Conservation (phyloP, 1,140 invertebrate species). For the Trichonephila inaurata region DNA sequence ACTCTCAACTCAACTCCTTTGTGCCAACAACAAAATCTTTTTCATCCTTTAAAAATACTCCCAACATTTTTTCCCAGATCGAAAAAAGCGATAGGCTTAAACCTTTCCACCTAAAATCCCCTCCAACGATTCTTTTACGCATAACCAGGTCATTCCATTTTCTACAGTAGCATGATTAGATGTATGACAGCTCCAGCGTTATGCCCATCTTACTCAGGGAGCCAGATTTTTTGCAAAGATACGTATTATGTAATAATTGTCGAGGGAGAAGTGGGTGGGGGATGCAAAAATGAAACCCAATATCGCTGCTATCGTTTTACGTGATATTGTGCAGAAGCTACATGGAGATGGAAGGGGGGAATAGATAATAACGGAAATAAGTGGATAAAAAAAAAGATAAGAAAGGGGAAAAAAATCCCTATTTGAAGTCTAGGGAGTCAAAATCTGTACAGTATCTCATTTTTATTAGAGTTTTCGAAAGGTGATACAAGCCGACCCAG, state of each 20-base stretch:
- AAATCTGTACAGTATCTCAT: constrained; percentile 53
- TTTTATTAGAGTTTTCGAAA: constrained; percentile 42
- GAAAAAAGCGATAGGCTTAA: neutral
- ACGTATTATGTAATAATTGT: constrained; percentile 54
- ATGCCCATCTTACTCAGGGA: neutral
- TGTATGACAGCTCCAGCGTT: neutral
- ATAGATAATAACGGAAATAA: constrained; percentile 15
- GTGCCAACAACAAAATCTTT: neutral
- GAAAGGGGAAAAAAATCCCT: neutral
- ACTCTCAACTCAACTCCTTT: too few species aligned
- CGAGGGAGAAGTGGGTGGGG: neutral
- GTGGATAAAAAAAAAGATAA: neutral
- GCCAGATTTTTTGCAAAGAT: constrained; percentile 37
- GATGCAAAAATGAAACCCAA: neutral
- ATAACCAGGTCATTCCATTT: neutral
- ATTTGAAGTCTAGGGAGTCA: constrained; percentile 45
- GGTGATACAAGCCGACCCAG: constrained; percentile 16
- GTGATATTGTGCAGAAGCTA: neutral
- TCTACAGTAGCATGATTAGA: constrained; percentile 44
- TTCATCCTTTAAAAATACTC: neutral
- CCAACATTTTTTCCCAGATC: neutral
- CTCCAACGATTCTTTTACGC: neutral
- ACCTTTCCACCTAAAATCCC: neutral
- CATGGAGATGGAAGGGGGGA: neutral
- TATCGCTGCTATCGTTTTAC: constrained; percentile 18